Evolutionary conservation across 2,888 invertebrate species (phyloP), one percentile per base, ranked within the genome.

Genomic region (Pachycephus smyrnensis): DNA sequence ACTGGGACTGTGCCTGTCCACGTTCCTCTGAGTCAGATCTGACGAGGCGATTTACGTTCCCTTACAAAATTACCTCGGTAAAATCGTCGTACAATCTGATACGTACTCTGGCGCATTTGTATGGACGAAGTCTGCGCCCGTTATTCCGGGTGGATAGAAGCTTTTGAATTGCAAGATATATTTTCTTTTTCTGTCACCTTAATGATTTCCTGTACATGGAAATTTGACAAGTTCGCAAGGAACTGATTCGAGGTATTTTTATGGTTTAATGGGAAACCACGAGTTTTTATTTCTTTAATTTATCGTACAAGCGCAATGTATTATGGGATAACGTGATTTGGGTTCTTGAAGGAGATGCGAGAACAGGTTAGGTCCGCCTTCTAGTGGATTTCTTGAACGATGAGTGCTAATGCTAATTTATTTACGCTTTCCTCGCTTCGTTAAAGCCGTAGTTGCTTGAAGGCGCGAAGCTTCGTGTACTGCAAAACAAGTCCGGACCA

Each of bases 31-130:
- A 55, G 55, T 23, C 23, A 55, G 55, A 55, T 55, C 55, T 55
- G 23, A 55, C 55, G 30, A 35, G 71, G 6, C 71, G 71, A 71
- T 71, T 71, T 71, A 71, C 71, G 71, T 33, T 31, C 71, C 55
- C 9, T 55, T 55, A 55, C 23, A 23, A 55, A 55, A 55, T 55
- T 55, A 55, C 55, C 55, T 55, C 55, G 6, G 55, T 23, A 23
- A 55, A 55, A 23, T 55, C 55, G 55, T 55, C 9, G 23, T 55
- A 23, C 23, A 9, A 55, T 55, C 55, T 55, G 9, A 23, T 55
- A 55, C 0, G 55, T 55, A 55, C 9, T 55, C 2, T 23, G 55
- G 55, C 6, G 23, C 55, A 55, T 23, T 55, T 55, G 23, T 55
- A 55, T 55, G 55, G 55, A 6, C 23, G 9, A 55, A 55, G 23